These are phyloP conservation scores for Leptodactylus fuscus DNA, from an alignment of 2,113 vertebrate species.

Conservation along the genomic window DNA sequence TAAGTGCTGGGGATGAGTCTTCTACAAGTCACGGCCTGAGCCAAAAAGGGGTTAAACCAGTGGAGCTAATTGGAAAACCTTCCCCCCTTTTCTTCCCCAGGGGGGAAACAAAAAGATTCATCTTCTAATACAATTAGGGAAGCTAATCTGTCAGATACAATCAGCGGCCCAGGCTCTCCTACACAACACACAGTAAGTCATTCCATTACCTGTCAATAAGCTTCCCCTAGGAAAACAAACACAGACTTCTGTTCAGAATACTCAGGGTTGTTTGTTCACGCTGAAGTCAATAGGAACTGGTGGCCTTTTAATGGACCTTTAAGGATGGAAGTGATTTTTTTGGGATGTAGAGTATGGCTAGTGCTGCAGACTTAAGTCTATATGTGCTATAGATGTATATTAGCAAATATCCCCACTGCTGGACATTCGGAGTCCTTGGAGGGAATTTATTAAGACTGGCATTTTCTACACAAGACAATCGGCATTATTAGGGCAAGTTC, in stretches of 20 bases:
- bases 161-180: constrained; percentile 40
- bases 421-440: no score
- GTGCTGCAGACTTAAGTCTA: neutral
- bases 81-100: neutral
- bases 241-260: constrained; percentile 49
- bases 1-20: neutral
- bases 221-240: constrained; percentile 55
- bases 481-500: no score
- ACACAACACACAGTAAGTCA: constrained; percentile 51
- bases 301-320: constrained; percentile 4
- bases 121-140: constrained; percentile 60
- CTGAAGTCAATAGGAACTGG: neutral
- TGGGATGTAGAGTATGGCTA: neutral
- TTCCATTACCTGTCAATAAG: constrained; percentile 50
- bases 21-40: neutral
- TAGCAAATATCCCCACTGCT: no score
- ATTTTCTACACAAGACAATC: no score
- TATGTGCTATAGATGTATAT: no score
- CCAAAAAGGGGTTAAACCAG: constrained; percentile 41
- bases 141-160: constrained; percentile 61
- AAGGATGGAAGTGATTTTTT: neutral
- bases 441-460: no score
- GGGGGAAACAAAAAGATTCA: constrained; percentile 46
- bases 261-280: constrained; percentile 24
- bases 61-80: constrained; percentile 22